phyloP scores from a whole-genome alignment of 2,113 vertebrate species.

The Beaufortia kweichowensis region DNA sequence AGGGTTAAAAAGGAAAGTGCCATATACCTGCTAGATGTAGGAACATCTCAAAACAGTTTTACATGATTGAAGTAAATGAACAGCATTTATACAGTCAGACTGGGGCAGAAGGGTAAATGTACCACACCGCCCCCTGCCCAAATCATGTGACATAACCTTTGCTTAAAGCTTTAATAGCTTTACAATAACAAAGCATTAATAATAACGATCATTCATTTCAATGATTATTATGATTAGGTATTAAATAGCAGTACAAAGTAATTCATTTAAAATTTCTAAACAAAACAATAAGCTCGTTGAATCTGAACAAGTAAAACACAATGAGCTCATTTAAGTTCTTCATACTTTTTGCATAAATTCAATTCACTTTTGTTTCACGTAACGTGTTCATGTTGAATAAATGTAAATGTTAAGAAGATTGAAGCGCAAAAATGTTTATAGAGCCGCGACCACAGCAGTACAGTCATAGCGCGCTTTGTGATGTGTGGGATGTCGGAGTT shows the following conservation, averaged over 20 bases:
- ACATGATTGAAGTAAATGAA: not conserved
- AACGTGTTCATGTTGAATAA: not conserved
- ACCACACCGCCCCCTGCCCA: slow-evolving; percentile 28
- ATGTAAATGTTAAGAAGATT: not conserved
- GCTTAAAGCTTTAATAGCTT: not conserved
- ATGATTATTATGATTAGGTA: not conserved
- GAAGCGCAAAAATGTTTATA: not conserved
- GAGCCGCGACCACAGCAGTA: not conserved
- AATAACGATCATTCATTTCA: not conserved
- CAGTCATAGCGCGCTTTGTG: slow-evolving; percentile 22
- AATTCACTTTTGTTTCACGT: not conserved
- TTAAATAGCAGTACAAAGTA: too few relatives aligned
- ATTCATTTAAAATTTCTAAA: not conserved
- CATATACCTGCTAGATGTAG: not conserved
- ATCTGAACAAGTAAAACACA: too few relatives aligned
- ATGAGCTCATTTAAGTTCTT: too few relatives aligned
- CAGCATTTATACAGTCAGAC: not conserved
- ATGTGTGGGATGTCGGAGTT: slow-evolving; percentile 19
- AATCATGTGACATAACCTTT: slow-evolving; percentile 5
- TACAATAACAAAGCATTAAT: not conserved
- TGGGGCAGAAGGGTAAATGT: not conserved
- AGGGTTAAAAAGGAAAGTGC: not conserved
- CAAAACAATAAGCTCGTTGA: not conserved
- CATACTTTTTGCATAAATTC: not conserved
- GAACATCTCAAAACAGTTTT: not conserved